phyloP scores from a whole-genome alignment of 2,888 invertebrate genomes.

The Conomelus anceps region DNA sequence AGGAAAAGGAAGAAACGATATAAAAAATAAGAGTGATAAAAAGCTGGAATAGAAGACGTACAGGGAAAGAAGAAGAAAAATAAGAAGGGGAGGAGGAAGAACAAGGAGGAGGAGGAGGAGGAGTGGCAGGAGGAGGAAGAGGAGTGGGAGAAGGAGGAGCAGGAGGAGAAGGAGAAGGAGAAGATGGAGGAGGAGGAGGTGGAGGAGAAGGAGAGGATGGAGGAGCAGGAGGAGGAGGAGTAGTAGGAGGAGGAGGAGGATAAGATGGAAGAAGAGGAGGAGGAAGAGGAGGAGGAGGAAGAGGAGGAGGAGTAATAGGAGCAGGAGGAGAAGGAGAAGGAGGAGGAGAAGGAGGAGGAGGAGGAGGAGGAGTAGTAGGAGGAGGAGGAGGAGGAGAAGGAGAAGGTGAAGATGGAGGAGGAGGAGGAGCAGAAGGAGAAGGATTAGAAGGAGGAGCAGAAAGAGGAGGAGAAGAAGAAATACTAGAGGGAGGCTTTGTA shows the following conservation, averaged over 20 bases:
- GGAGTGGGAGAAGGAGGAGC: background rate
- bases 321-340: conserved; percentile 16
- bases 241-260: conserved; percentile 18
- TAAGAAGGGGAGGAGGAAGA: too few relatives aligned
- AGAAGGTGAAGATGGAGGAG: conserved; percentile 8
- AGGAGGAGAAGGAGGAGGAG: conserved; percentile 1
- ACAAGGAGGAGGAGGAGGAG: too few relatives aligned
- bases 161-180: background rate
- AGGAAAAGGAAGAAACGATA: background rate
- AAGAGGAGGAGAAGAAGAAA: background rate
- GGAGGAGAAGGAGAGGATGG: too few relatives aligned
- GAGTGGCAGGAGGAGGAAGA: conserved; percentile 5
- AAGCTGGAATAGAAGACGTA: too few relatives aligned
- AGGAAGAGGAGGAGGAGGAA: background rate
- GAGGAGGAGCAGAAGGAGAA: too few relatives aligned
- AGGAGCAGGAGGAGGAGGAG: too few relatives aligned
- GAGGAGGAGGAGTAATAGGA: background rate
- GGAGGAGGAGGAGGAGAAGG: background rate
- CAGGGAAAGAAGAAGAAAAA: too few relatives aligned
- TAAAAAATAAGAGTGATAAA: background rate
- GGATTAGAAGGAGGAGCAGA: too few relatives aligned
- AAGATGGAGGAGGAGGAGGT: too few relatives aligned
- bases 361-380: background rate
- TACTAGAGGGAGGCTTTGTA: background rate
- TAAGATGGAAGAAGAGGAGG: conserved; percentile 14